phyloP scores from a whole-genome alignment of 2,797 vertebrate genomes.

The Sebastes hopkinsi region DNA sequence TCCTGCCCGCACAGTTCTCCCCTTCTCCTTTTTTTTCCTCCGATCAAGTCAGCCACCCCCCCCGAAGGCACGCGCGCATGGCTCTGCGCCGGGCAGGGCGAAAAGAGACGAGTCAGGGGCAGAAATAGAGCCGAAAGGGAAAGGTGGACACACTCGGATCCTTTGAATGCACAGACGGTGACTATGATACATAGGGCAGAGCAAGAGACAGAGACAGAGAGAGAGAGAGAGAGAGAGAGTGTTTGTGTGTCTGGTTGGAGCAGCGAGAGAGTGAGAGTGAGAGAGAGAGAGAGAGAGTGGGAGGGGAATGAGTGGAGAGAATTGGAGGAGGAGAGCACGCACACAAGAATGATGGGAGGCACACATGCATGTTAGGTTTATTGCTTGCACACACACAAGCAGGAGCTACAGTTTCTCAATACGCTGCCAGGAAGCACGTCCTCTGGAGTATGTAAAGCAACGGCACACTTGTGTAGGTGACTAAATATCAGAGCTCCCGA shows the following conservation, averaged over 20 bases:
- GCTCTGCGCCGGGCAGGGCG: constrained; percentile 30
- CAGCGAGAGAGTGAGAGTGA: constrained; percentile 13
- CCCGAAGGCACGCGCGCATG: constrained; percentile 7
- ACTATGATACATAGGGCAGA: constrained; percentile 68
- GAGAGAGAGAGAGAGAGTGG: constrained; percentile 50
- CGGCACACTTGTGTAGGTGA: not conserved
- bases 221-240: constrained; percentile 27
- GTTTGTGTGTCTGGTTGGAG: constrained; percentile 66
- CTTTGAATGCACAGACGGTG: constrained; percentile 69
- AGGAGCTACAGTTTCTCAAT: not conserved
- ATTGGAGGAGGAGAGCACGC: constrained; percentile 51
- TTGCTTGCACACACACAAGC: constrained; percentile 16
- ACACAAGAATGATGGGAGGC: constrained; percentile 48
- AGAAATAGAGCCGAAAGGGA: constrained; percentile 45
- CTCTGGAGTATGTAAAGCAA: constrained; percentile 1
- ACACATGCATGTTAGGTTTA: constrained; percentile 34
- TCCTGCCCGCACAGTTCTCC: constrained; percentile 69
- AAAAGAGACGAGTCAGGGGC: constrained; percentile 30
- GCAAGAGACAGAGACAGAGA: constrained; percentile 48
- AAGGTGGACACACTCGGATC: constrained; percentile 62
- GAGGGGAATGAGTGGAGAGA: constrained; percentile 55
- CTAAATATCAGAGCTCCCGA: not conserved
- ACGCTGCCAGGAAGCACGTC: not conserved
- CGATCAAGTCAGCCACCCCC: constrained; percentile 51
- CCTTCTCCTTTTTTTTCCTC: constrained; percentile 47